These are phyloP conservation scores for Trichacis sp. DNA, from an alignment of 2,888 invertebrate genomes.

Conservation along the genomic window DNA sequence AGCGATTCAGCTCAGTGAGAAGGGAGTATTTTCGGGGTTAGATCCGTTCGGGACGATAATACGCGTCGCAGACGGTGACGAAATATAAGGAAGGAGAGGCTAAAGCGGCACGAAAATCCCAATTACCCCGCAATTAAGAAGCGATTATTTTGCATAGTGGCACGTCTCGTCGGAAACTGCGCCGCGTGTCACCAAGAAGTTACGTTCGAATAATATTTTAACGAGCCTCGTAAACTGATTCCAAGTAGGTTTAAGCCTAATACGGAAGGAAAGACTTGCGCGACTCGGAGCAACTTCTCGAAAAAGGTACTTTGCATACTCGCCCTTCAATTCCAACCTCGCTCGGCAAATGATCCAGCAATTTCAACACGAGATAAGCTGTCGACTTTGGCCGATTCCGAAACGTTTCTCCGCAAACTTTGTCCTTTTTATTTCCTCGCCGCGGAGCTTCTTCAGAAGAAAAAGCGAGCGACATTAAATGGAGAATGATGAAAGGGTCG, in stretches of 20 bases:
- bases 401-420: neutral
- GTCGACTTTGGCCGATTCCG: neutral
- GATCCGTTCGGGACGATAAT: constrained; percentile 53
- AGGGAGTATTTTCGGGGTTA: constrained; percentile 45
- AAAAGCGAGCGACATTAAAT: constrained; percentile 3
- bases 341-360: constrained; percentile 42
- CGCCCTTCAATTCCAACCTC: constrained; percentile 54
- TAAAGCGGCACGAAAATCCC: constrained; percentile 57
- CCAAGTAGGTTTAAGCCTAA: constrained; percentile 49
- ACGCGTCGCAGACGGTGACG: constrained; percentile 54
- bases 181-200: constrained; percentile 67
- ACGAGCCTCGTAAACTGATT: constrained; percentile 67
- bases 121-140: constrained; percentile 68
- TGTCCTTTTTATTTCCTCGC: neutral
- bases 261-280: constrained; percentile 29
- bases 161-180: constrained; percentile 53
- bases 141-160: constrained; percentile 67
- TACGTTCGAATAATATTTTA: constrained; percentile 66
- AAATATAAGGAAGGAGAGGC: constrained; percentile 29
- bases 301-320: constrained; percentile 66
- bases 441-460: too few relatives aligned
- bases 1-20: too few relatives aligned
- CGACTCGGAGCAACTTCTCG: constrained; percentile 47
- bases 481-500: constrained; percentile 3
- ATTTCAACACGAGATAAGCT: neutral